Percentiles rank a stretch among this genome's conserved stretches.
These are phyloP conservation scores for Oophaga sylvatica DNA, from an alignment of 2,797 vertebrate genomes.

Conservation along the genomic window DNA sequence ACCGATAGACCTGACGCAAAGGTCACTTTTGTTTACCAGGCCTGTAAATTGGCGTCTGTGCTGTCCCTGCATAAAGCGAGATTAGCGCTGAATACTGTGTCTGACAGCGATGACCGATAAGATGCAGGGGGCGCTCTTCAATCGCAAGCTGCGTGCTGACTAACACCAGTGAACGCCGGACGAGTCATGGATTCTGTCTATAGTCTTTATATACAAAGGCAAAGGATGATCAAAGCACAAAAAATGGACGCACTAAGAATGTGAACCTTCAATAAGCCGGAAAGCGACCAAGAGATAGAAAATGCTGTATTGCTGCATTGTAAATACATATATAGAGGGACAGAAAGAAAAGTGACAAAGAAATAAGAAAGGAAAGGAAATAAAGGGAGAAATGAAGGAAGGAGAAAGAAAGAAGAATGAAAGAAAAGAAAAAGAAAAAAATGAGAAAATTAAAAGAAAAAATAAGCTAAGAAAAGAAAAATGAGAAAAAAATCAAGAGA, in stretches of 20 bases:
- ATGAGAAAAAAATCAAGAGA: neutral
- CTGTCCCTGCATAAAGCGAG: neutral
- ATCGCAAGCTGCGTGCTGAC: neutral
- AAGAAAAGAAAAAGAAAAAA: neutral
- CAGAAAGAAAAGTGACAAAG: neutral
- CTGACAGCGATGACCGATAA: neutral
- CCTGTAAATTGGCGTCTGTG: conserved; percentile 19
- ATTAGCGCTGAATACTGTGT: conserved; percentile 19
- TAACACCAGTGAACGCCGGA: too few relatives aligned
- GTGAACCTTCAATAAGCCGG: too few relatives aligned
- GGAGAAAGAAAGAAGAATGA: too few relatives aligned
- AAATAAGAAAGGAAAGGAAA: neutral
- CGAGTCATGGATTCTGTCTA: neutral
- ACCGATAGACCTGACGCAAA: neutral
- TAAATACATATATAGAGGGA: too few relatives aligned
- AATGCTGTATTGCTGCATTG: too few relatives aligned
- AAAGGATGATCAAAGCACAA: neutral
- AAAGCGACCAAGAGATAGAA: neutral
- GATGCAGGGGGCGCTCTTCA: neutral
- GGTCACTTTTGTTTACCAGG: conserved; percentile 22
- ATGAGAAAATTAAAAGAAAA: neutral
- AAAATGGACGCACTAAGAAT: too few relatives aligned
- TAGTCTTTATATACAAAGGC: neutral
- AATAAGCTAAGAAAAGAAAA: too few relatives aligned
- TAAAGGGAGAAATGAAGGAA: too few relatives aligned